A percentile compares a stretch with the other conserved stretches of the same genome.
Evolutionary conservation across 2,888 invertebrate genomes (phyloP).

Genomic region (Lypha dubia): DNA sequence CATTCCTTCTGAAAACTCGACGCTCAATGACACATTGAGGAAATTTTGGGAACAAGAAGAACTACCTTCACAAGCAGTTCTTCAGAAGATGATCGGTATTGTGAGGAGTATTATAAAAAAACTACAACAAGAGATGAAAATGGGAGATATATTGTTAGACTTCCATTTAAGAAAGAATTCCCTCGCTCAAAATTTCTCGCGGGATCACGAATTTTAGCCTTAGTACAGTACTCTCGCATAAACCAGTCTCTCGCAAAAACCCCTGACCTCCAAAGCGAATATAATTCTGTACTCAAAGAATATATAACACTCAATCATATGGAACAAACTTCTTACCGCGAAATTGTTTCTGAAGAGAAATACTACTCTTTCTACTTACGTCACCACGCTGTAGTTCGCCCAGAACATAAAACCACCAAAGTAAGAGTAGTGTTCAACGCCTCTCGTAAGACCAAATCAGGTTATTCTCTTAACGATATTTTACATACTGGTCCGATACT

Average conservation of each 20-base stretch:
- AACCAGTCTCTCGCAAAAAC: neutral
- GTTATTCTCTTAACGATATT: neutral
- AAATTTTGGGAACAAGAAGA: conserved; percentile 4
- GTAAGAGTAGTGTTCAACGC: neutral
- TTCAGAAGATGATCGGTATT: neutral
- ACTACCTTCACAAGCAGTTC: neutral
- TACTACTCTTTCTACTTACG: neutral
- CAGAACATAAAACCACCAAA: neutral
- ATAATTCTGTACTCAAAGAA: neutral
- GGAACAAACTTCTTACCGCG: neutral
- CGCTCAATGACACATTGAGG: neutral
- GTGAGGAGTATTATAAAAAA: neutral
- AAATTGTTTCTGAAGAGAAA: neutral
- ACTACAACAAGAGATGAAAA: neutral
- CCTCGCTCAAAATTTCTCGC: neutral
- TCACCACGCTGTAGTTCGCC: conserved; percentile 17
- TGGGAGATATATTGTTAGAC: neutral
- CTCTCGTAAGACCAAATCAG: neutral
- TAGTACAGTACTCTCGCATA: neutral
- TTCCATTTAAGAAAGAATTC: neutral
- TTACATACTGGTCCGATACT: neutral
- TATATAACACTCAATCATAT: neutral
- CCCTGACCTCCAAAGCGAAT: neutral
- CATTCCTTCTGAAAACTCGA: neutral
- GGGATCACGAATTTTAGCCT: neutral